phyloP scores from a whole-genome alignment of 2,797 vertebrate genomes.

The Emys orbicularis region DNA sequence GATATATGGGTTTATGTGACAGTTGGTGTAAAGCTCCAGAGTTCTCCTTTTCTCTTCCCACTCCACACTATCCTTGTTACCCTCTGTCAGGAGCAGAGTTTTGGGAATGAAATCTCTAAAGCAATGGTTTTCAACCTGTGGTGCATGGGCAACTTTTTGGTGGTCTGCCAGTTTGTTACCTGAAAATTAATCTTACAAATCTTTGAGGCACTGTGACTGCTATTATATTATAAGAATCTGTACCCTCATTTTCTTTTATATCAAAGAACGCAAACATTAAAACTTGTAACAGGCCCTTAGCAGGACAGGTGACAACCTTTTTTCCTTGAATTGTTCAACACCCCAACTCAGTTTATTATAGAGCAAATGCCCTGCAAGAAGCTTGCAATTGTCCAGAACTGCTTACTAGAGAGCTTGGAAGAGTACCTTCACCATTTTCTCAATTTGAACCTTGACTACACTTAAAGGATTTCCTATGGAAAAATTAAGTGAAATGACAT shows the following conservation, averaged over 20 bases:
- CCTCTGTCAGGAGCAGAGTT: neutral
- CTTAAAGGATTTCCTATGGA: neutral
- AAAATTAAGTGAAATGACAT: neutral
- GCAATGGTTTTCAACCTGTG: neutral
- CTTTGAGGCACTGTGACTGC: neutral
- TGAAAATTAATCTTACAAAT: neutral
- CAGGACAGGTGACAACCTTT: too few relatives aligned
- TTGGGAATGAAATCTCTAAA: neutral
- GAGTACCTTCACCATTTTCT: neutral
- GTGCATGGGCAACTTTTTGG: neutral
- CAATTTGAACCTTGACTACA: neutral
- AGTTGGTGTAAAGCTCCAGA: neutral
- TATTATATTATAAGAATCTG: neutral
- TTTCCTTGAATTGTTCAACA: too few relatives aligned
- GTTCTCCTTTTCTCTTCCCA: too few relatives aligned
- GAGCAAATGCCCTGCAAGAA: neutral
- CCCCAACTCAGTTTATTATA: neutral
- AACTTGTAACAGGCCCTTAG: too few relatives aligned
- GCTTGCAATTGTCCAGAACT: neutral
- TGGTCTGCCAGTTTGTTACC: fast-evolving
- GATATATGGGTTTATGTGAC: too few relatives aligned
- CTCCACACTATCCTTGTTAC: too few relatives aligned
- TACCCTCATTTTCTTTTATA: neutral
- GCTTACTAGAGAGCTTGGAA: neutral
- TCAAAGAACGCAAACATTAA: too few relatives aligned